Base-by-base conservation (phyloP, 2,888 invertebrate genomes). In the Ormyrus labotus region DNA sequence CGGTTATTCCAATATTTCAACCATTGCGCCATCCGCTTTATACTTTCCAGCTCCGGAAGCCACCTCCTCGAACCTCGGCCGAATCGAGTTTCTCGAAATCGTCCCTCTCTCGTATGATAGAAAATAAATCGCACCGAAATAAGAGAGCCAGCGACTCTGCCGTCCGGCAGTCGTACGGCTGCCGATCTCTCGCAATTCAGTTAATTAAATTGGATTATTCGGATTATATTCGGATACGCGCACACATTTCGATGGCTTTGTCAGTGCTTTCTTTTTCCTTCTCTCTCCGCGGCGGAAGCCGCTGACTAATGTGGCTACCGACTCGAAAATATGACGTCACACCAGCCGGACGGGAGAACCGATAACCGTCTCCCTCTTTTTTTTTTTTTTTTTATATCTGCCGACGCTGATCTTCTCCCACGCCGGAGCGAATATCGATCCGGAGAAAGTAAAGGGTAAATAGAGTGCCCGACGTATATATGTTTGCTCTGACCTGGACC, bases 161-260 rank as follows among this genome's bases (percentile, higher is more conserved):
- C 4, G 34, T 34, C 34, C 34, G 34, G 34, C 34, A 34, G 34
- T 34, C 34, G 34, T 34, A 34, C 34, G 7, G 11, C 9, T 51
- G 64, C 74, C 74, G 74, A 74, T 67, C 55, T 34, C 34, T 69
- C 71, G 72, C 67, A 73, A 74, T 79, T 68, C 74, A 71, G 74
- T 79, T 74, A 74, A 79, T 79, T 79, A 79, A 79, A 79, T 79
- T 64, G 79, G 79, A 74, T 78, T 78, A 68, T 58, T 7, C 47
- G 13, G 34, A 34, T 34, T 69, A 72, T 78, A 68, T 58, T 7
- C 47, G 13, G 34, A 34, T 34, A 34, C 34, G 34, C 34, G 34
- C 10, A 57, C 50, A 61, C 68, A 76, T 70, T 65, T 78, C 78
- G 78, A 78, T 78, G 78, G 78, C 78, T 78, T 68, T 78, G 53